phyloP scores from a whole-genome alignment of 2,797 vertebrate genomes.

The Buphagus erythrorhynchus region DNA sequence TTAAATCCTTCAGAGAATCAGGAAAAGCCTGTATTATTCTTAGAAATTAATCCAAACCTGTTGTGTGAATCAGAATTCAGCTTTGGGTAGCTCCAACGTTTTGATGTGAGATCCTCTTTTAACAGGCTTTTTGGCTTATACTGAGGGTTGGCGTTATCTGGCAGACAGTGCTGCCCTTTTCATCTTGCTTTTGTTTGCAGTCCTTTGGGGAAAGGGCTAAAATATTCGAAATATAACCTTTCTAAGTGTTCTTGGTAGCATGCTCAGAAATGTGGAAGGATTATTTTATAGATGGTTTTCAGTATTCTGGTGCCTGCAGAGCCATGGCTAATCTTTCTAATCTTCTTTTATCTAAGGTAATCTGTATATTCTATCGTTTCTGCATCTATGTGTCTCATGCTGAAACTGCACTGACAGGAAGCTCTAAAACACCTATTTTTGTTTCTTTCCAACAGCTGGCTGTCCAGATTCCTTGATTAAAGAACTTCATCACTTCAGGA shows the following conservation, averaged over 20 bases:
- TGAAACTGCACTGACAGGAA: background rate
- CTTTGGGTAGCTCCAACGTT: background rate
- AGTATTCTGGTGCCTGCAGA: background rate
- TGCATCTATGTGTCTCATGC: background rate
- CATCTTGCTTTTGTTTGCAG: conserved; percentile 47
- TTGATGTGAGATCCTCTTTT: conserved; percentile 35
- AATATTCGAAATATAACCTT: conserved; percentile 46
- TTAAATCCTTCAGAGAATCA: background rate
- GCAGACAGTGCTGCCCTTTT: conserved; percentile 49
- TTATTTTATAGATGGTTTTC: conserved; percentile 40
- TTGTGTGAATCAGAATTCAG: conserved; percentile 18
- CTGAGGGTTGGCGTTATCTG: background rate
- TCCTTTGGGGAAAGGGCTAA: conserved; percentile 39
- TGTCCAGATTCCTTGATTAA: conserved; percentile 89
- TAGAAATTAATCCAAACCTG: background rate
- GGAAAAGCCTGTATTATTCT: background rate
- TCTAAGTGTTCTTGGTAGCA: conserved; percentile 11
- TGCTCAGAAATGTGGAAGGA: conserved; percentile 27
- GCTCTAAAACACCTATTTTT: conserved; percentile 40
- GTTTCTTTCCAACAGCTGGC: conserved; percentile 80
- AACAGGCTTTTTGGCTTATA: conserved; percentile 8
- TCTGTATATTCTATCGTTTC: conserved; percentile 33
- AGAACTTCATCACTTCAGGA: conserved; percentile 92
- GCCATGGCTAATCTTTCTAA: conserved; percentile 56
- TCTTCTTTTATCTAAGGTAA: conserved; percentile 58